Evolutionary conservation across 2,888 invertebrate genomes (phyloP), one percentile per base, ranked within the genome.

Genomic region (Chymomyza procnemis): DNA sequence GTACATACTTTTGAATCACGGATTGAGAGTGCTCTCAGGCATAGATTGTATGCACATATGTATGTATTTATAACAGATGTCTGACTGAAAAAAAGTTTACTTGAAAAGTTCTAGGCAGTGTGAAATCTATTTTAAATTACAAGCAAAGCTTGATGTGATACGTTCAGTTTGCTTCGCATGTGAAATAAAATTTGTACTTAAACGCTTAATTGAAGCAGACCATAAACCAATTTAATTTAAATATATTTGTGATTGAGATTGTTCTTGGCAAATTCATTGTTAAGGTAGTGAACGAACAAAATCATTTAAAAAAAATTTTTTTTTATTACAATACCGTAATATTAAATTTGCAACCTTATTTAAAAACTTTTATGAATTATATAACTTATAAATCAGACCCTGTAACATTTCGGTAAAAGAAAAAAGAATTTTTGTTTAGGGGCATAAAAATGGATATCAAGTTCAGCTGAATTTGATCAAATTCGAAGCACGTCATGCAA

Each of bases 141-240:
- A 41, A 58, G 47, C 56, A 30, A 14, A n/a, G 54, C 19, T 14
- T n/a, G 56, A n/a, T 56, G 26, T 16, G 56, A 5, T 14, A 22
- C 4, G 54, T 21, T 18, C 54, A 6, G 56, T 14, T n/a, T n/a
- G 56, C 54, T 19, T 54, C 30, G 56, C 18, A 26, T 30, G 56
- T 30, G 30, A 3, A 18, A 26, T n/a, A 26, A 4, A n/a, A 30
- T 26, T 30, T 54, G 18, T 16, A n/a, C 4, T 21, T 18, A 12
- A 22, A 60, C 59, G 60, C 64, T 57, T 78, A 69, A 76, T 76
- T 76, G 58, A 78, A 48, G 50, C 47, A 18, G 26, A 66, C 3
- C 61, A 69, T 57, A 54, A 58, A 66, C n/a, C 47, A 71, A 68
- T 60, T 71, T 41, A 30, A 55, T 34, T 60, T 70, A 47, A 30